phyloP scores from a whole-genome alignment of 2,113 vertebrate species.

The Prinia subflava region DNA sequence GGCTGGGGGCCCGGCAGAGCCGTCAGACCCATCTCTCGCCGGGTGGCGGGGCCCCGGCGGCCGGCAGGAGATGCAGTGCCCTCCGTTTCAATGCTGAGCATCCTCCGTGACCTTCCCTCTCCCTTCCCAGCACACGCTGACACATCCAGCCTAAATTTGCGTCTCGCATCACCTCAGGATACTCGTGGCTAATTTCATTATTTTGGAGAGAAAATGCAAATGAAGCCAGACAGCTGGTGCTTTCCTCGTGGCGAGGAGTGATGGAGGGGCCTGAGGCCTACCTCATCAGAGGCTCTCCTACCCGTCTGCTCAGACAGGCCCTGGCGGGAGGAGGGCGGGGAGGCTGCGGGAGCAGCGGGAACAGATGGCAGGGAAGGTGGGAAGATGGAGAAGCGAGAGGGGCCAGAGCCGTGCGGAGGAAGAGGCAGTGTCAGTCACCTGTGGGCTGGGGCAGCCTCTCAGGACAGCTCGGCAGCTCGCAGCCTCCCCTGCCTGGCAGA shows the following conservation, averaged over 20 bases:
- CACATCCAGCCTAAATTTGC: conserved; percentile 80
- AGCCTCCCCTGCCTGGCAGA: not conserved
- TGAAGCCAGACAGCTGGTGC: conserved; percentile 95
- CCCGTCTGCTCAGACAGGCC: conserved; percentile 84
- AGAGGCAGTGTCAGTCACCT: conserved; percentile 70
- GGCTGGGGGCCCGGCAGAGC: not conserved
- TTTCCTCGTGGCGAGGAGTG: conserved; percentile 84
- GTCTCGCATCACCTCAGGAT: conserved; percentile 94
- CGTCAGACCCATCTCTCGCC: not conserved
- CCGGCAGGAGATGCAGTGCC: not conserved
- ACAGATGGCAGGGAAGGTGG: conserved; percentile 83
- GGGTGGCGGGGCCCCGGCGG: not conserved
- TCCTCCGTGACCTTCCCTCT: conserved; percentile 77
- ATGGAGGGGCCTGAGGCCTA: conserved; percentile 87
- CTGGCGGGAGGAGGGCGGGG: conserved; percentile 74
- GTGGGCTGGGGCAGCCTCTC: conserved; percentile 44
- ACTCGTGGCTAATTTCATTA: conserved; percentile 98
- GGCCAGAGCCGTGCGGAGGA: conserved; percentile 48
- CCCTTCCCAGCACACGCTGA: conserved; percentile 72
- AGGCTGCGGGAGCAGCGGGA: conserved; percentile 77
- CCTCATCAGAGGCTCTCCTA: conserved; percentile 80
- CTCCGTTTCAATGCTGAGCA: conserved; percentile 45
- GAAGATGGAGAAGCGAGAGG: conserved; percentile 64
- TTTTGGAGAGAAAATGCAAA: conserved; percentile 94
- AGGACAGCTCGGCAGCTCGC: not conserved